These are phyloP conservation scores for Allacma fusca DNA, from an alignment of 2,888 invertebrate genomes.

Conservation along the genomic window DNA sequence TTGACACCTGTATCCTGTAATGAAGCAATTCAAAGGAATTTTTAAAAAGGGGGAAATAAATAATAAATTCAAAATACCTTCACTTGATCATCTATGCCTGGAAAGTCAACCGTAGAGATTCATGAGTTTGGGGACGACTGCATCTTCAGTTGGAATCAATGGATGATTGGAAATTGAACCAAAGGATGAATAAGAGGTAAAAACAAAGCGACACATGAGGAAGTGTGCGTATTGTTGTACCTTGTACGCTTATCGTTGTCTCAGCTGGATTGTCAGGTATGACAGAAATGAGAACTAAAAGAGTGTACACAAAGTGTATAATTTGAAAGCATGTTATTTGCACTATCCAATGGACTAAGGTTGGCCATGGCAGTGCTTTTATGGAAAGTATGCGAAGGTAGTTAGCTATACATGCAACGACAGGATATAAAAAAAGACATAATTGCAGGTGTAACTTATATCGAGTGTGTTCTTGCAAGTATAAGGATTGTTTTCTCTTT, in stretches of 20 bases:
- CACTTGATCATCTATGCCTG: too few species aligned
- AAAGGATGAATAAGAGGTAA: too few species aligned
- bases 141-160: too few species aligned
- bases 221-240: neutral
- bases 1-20: too few species aligned
- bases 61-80: too few species aligned
- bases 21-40: too few species aligned
- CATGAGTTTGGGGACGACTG: neutral
- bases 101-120: neutral
- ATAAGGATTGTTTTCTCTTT: neutral
- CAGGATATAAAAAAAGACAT: neutral
- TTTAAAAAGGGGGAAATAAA: too few species aligned
- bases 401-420: neutral
- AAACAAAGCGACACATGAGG: neutral
- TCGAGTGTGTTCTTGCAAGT: neutral
- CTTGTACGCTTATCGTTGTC: neutral
- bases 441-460: neutral
- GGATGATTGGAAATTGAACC: too few species aligned
- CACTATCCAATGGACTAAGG: neutral
- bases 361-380: slow-evolving; percentile 38
- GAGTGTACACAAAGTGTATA: neutral
- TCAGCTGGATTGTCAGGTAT: neutral
- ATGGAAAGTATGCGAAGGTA: slow-evolving; percentile 34
- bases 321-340: slow-evolving; percentile 10
- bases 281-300: neutral